phyloP scores from a whole-genome alignment of 2,113 vertebrate genomes.

The Pterophyllum scalare region DNA sequence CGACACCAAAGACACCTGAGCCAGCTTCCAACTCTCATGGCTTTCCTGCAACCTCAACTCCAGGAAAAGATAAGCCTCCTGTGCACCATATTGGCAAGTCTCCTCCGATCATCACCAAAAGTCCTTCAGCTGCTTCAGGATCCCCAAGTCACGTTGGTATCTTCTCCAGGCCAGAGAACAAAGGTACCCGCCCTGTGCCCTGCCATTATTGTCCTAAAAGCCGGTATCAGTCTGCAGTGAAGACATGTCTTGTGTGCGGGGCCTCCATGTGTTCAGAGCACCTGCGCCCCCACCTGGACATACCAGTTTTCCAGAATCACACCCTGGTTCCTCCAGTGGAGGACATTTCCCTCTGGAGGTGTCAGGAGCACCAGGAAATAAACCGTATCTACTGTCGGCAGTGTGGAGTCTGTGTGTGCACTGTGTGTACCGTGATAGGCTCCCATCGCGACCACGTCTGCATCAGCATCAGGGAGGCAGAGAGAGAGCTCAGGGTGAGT shows the following conservation, averaged over 20 bases:
- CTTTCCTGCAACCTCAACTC: not conserved
- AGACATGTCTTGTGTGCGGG: conserved; percentile 84
- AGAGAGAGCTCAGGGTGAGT: conserved; percentile 80
- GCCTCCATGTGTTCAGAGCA: conserved; percentile 84
- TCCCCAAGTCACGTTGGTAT: not conserved
- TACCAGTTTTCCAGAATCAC: conserved; percentile 80
- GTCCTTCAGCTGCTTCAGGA: conserved; percentile 1
- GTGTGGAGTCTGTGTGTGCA: conserved; percentile 82
- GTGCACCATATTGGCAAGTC: not conserved
- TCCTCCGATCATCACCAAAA: not conserved
- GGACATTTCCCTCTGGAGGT: conserved; percentile 79
- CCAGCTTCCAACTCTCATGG: conserved; percentile 9
- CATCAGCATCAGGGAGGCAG: conserved; percentile 81
- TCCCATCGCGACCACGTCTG: conserved; percentile 78
- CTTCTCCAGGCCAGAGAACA: not conserved
- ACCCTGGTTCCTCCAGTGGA: conserved; percentile 77
- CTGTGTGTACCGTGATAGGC: conserved; percentile 81
- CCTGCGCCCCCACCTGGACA: conserved; percentile 80
- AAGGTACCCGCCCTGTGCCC: conserved; percentile 30
- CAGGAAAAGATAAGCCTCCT: not conserved
- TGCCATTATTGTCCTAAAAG: conserved; percentile 81
- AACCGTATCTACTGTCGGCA: conserved; percentile 84
- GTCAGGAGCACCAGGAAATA: conserved; percentile 84
- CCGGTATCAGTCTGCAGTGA: conserved; percentile 72
- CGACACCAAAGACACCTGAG: conserved; percentile 22